A percentile compares a stretch with the other conserved stretches of the same genome.
phyloP scores from a whole-genome alignment of 2,888 invertebrate genomes.

The Oegoconia quadripuncta region DNA sequence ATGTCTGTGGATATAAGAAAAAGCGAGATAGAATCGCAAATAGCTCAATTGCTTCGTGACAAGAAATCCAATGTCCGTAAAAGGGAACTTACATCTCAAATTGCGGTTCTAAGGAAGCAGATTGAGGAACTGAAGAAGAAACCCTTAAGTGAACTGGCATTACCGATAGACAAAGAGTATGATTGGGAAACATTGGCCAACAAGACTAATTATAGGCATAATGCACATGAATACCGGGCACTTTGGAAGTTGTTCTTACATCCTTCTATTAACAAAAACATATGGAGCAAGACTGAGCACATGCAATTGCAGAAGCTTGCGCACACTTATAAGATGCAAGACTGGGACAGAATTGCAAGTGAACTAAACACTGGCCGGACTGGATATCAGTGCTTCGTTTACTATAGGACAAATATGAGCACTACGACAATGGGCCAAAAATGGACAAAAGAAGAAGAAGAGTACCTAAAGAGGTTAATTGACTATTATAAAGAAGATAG shows the following conservation, averaged over 20 bases:
- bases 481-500: constrained; percentile 81
- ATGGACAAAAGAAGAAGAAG: constrained; percentile 86
- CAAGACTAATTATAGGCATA: constrained; percentile 75
- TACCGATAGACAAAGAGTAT: constrained; percentile 63
- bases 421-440: constrained; percentile 47
- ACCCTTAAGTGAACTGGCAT: constrained; percentile 37
- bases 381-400: constrained; percentile 84
- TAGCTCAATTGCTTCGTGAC: constrained; percentile 33
- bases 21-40: constrained; percentile 34
- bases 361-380: constrained; percentile 79
- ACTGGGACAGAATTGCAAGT: constrained; percentile 83
- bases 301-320: constrained; percentile 42
- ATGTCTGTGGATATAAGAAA: constrained; percentile 38
- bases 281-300: constrained; percentile 53
- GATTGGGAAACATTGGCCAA: constrained; percentile 80
- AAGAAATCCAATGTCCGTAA: constrained; percentile 14
- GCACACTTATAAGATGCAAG: constrained; percentile 59
- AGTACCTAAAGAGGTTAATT: constrained; percentile 80
- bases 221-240: constrained; percentile 81
- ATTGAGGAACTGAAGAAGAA: constrained; percentile 33
- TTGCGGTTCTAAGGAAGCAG: constrained; percentile 31
- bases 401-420: constrained; percentile 77
- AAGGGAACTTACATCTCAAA: constrained; percentile 20
- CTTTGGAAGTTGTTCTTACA: constrained; percentile 86
- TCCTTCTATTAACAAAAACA: constrained; percentile 80